Conservation (phyloP, 2,888 invertebrate species). For the Branchellion lobata region DNA sequence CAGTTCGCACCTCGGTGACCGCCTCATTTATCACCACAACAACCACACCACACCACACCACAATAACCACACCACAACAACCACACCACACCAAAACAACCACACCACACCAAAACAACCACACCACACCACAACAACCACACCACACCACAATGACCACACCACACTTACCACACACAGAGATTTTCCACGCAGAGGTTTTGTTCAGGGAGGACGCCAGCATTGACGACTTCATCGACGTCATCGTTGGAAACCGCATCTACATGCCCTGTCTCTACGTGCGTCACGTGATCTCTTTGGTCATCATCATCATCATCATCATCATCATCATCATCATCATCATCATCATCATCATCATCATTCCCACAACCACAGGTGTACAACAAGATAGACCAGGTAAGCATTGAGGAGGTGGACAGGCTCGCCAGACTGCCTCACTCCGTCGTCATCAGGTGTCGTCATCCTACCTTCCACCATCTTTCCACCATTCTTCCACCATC, state of each 20-base stretch:
- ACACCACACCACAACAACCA: background rate
- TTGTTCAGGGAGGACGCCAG: constrained; percentile 92
- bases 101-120: too few species aligned
- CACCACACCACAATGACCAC: too few species aligned
- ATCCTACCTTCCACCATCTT: too few species aligned
- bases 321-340: too few species aligned
- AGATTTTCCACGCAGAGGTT: constrained; percentile 69
- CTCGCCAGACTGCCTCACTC: constrained; percentile 84
- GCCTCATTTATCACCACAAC: background rate
- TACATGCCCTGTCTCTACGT: constrained; percentile 94
- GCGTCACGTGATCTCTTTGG: constrained; percentile 51
- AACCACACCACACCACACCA: too few species aligned
- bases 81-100: background rate
- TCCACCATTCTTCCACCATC: too few species aligned
- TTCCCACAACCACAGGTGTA: constrained; percentile 70
- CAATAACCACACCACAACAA: background rate
- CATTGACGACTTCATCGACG: constrained; percentile 95
- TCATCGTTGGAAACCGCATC: constrained; percentile 89
- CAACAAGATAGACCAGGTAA: constrained; percentile 99
- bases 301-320: too few species aligned
- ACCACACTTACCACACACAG: constrained; percentile 52
- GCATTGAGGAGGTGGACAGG: constrained; percentile 94
- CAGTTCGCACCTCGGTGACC: background rate
- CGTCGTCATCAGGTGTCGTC: constrained; percentile 80
- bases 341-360: background rate